Evolutionary conservation across 92 coral and sea anemone genomes (phyloP), one percentile per base, ranked within the genome.

Genomic region (Heliopora coerulea): DNA sequence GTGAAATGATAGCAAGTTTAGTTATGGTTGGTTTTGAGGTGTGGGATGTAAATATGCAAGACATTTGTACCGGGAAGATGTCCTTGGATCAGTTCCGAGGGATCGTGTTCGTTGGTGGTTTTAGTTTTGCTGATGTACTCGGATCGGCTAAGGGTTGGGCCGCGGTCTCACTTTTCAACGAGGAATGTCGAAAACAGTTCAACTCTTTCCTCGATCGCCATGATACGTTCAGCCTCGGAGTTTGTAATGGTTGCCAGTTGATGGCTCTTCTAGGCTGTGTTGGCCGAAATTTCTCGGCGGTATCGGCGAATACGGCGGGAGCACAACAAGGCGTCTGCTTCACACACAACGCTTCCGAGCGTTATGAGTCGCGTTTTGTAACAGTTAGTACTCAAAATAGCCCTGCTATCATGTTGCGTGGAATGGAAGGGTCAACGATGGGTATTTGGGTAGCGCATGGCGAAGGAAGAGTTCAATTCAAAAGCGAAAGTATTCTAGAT

Each of bases 71-170:
- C 56, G 96, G 91, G n/a, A 48, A 86, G 54, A 54, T 85, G 54
- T 82, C 82, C 30, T 89, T 92, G 34, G 89, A 85, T 20, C 83
- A 61, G 56, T 92, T 92, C 83, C 96, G 97, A 62, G 97, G 97
- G 21, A 91, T 91, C 15, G 96, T 87, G 72, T 92, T 92, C 30
- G 96, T 92, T 35, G 97, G 97, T 33, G 97, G 97, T 14, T 92
- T 92, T 66, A 92, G 97, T 82, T 92, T 89, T 37, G 97, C 97
- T 15, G 97, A 92, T 58, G 97, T 92, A 35, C 84, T 92, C 34
- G 97, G 96, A 59, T 92, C 97, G 18, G 97, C 97, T 58, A 92
- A 91, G 69, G 97, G 97, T 0, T 92, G 97, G 97, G 97, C 97
- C 19, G 97, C 97, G 32, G 97, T 92, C 29, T 92, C 96, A 44